A percentile compares a stretch with the other conserved stretches of the same genome.
Conservation (phyloP, 2,888 invertebrate species). For the Panzeria rudis region DNA sequence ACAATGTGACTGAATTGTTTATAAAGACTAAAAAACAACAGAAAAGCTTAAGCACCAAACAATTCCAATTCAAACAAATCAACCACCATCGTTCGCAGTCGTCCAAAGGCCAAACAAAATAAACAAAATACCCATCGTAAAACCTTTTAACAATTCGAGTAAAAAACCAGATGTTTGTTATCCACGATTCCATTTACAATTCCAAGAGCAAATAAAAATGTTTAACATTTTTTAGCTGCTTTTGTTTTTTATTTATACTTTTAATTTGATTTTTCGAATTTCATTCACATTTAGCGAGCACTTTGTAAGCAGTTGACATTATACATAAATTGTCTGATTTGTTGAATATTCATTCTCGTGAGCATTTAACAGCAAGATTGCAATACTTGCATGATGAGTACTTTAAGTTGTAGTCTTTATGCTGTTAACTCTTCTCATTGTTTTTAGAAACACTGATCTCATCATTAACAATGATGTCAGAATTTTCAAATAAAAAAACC, state of each 20-base stretch:
- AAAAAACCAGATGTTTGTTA: slow-evolving; percentile 65
- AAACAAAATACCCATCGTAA: slow-evolving; percentile 38
- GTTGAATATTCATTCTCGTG: slow-evolving; percentile 17
- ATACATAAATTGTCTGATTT: slow-evolving; percentile 50
- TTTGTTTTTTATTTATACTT: not conserved
- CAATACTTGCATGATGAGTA: slow-evolving; percentile 6
- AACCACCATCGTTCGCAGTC: slow-evolving; percentile 28
- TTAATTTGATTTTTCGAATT: slow-evolving; percentile 7
- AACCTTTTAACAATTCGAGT: slow-evolving; percentile 31
- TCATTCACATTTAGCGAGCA: slow-evolving; percentile 35
- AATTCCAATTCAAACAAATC: slow-evolving; percentile 38
- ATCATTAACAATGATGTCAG: slow-evolving; percentile 55
- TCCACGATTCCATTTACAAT: slow-evolving; percentile 48
- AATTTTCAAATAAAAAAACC: slow-evolving; percentile 37
- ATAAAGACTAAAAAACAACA: slow-evolving; percentile 26
- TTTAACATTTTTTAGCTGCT: slow-evolving; percentile 15
- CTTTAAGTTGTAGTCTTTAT: not conserved
- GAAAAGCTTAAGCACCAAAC: slow-evolving; percentile 50
- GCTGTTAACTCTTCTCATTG: not conserved
- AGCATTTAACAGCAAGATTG: slow-evolving; percentile 10
- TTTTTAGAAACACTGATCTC: slow-evolving; percentile 31
- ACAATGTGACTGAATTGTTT: slow-evolving; percentile 51
- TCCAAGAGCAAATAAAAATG: slow-evolving; percentile 33
- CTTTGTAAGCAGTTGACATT: slow-evolving; percentile 41
- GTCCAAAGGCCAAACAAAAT: slow-evolving; percentile 18